phyloP scores from a whole-genome alignment of 2,113 vertebrate genomes.

The Thunnus thynnus region DNA sequence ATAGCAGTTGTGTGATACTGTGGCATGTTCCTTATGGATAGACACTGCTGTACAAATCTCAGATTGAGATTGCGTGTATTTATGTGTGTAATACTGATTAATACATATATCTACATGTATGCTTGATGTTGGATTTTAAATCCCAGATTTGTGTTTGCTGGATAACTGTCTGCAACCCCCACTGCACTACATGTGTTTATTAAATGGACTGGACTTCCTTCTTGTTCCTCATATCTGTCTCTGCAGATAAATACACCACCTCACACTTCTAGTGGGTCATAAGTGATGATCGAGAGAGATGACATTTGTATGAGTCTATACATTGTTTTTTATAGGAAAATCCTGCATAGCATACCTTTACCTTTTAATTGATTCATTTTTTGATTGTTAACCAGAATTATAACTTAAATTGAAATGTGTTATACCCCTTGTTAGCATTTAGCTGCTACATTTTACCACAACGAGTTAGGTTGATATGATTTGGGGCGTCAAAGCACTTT shows the following conservation, averaged over 20 bases:
- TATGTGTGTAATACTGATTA: conserved; percentile 16
- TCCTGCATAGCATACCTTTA: too few species aligned
- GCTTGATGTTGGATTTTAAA: conserved; percentile 28
- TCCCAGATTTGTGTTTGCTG: conserved; percentile 41
- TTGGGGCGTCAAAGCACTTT: not conserved
- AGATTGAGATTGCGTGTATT: not conserved
- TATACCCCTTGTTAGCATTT: not conserved
- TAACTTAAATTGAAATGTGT: too few species aligned
- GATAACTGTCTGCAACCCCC: conserved; percentile 4
- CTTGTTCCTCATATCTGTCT: not conserved
- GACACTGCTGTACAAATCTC: not conserved
- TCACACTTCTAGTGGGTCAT: too few species aligned
- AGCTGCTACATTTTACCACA: not conserved
- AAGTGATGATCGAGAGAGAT: too few species aligned
- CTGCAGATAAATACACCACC: too few species aligned
- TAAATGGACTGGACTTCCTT: not conserved
- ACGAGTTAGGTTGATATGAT: too few species aligned
- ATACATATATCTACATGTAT: conserved; percentile 8
- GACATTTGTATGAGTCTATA: too few species aligned
- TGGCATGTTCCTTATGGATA: not conserved
- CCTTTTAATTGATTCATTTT: too few species aligned
- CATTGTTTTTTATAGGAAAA: too few species aligned
- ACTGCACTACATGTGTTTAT: not conserved
- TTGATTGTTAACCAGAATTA: too few species aligned
- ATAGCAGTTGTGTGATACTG: not conserved